Conservation (phyloP, 2,888 invertebrate species). For the Alsophila aescularia region DNA sequence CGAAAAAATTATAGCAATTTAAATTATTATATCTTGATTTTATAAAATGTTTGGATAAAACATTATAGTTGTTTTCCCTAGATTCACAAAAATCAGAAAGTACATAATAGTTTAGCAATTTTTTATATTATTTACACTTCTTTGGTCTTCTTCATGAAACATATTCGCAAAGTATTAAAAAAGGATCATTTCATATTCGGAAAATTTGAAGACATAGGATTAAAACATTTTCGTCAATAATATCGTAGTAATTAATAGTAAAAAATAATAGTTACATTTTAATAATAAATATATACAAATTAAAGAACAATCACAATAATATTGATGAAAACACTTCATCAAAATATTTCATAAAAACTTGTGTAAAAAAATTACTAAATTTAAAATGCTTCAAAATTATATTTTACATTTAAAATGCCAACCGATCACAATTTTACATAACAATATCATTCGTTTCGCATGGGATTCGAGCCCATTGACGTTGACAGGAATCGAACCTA, state of each 20-base stretch:
- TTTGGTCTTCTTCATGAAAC: constrained; percentile 42
- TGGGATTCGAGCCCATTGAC: neutral
- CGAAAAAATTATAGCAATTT: too few relatives aligned
- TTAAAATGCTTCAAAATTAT: neutral
- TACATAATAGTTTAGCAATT: too few relatives aligned
- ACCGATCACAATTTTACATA: neutral
- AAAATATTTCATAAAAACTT: neutral
- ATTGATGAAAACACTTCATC: constrained; percentile 26
- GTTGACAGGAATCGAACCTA: constrained; percentile 41
- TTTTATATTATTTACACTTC: neutral
- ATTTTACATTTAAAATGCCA: too few relatives aligned
- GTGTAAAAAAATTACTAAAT: neutral
- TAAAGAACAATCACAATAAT: neutral
- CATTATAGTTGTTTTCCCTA: too few relatives aligned
- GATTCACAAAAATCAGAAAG: too few relatives aligned
- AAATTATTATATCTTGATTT: too few relatives aligned
- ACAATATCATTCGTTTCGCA: neutral
- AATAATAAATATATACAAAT: neutral
- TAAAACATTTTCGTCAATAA: constrained; percentile 1
- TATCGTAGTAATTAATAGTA: neutral
- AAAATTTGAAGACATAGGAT: neutral
- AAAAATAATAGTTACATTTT: neutral
- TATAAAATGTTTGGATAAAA: too few relatives aligned
- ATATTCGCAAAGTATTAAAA: constrained; percentile 36
- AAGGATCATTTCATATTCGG: neutral